Base-by-base conservation (phyloP, 2,888 invertebrate genomes). In the Adelphocoris suturalis region DNA sequence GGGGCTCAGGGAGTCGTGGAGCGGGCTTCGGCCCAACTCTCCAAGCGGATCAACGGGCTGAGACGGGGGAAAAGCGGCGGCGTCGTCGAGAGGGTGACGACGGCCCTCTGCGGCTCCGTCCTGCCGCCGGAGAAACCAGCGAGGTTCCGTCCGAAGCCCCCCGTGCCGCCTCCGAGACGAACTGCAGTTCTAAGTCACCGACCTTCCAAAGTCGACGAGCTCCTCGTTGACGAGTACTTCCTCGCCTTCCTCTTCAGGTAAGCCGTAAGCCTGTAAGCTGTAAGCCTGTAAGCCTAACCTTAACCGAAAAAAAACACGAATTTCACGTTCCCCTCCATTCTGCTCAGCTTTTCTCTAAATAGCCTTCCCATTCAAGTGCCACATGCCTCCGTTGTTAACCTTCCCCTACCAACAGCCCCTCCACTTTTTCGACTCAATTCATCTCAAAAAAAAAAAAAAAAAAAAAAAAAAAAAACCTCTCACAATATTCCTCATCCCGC, bases 81-180 rank as follows among this genome's bases (percentile, higher is more conserved):
- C 86, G 97, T 97, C 91, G 97, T 97, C 95, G 97, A 97, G 93
- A 96, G 97, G 92, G 97, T 97, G 90, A 97, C 97, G 82, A 97
- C 96, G 93, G 97, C 97, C 46, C 95, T 97, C 90, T 97, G 97
- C 93, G 97, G 97, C 16, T 52, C 80, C 14, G 82, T 82, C 11
- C 94, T 94, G 19, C 94, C 94, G 14, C 94, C 94, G 14, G 94
- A 94, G 92, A 94, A 94, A 92, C 94, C 94, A 47, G 94, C 94
- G 55, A 93, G 93, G 55, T 61, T 90, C 90, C 84, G 82, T 28
- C 48, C 78, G 12, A 88, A 88, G 47, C 89, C 89, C 12, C 82
- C 84, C 1, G 86, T 86, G 81, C 91, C 91, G 90, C 91, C 91
- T 91, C 91, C 90, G 27, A 90, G 89, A 37, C 90, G 90, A n/a